phyloP scores from a whole-genome alignment of 2,113 vertebrate genomes.

The Lucifuga dentata region DNA sequence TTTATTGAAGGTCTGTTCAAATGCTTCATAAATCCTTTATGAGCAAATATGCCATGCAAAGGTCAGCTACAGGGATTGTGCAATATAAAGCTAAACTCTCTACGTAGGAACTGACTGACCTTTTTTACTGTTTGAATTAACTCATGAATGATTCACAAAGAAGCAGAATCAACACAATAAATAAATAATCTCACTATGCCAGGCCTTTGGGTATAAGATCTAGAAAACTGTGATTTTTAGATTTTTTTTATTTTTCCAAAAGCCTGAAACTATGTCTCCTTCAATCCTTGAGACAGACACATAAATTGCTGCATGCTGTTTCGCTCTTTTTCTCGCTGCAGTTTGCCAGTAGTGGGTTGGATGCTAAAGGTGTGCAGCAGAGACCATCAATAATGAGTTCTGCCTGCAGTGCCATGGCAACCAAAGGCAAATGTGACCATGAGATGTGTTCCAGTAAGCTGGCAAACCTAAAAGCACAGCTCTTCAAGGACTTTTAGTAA shows the following conservation, averaged over 20 bases:
- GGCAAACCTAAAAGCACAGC: slow-evolving; percentile 55
- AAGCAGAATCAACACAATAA: slow-evolving; percentile 42
- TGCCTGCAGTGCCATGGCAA: slow-evolving; percentile 75
- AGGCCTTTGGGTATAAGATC: slow-evolving; percentile 32
- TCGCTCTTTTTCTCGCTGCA: slow-evolving; percentile 1
- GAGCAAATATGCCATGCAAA: slow-evolving; percentile 36
- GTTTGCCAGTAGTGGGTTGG: slow-evolving; percentile 47
- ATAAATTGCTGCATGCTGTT: slow-evolving; percentile 29
- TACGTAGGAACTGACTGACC: slow-evolving; percentile 31
- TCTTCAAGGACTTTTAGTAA: slow-evolving; percentile 74
- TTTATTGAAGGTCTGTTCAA: slow-evolving; percentile 23
- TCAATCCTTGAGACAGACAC: slow-evolving; percentile 29
- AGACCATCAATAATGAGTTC: slow-evolving; percentile 56
- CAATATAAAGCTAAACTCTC: slow-evolving; percentile 47
- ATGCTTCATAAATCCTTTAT: slow-evolving; percentile 56
- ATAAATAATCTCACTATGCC: slow-evolving; percentile 58
- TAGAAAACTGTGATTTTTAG: slow-evolving; percentile 7
- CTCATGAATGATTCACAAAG: slow-evolving; percentile 73
- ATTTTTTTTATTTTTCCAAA: slow-evolving; percentile 3
- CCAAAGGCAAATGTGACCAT: slow-evolving; percentile 67
- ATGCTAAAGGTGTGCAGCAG: slow-evolving; percentile 64
- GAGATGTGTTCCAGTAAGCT: slow-evolving; percentile 64
- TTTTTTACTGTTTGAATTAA: slow-evolving; percentile 73
- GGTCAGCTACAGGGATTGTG: slow-evolving; percentile 32
- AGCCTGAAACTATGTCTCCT: slow-evolving; percentile 9